Conservation (phyloP, 2,797 vertebrate genomes). For the Pteropus rufus region DNA sequence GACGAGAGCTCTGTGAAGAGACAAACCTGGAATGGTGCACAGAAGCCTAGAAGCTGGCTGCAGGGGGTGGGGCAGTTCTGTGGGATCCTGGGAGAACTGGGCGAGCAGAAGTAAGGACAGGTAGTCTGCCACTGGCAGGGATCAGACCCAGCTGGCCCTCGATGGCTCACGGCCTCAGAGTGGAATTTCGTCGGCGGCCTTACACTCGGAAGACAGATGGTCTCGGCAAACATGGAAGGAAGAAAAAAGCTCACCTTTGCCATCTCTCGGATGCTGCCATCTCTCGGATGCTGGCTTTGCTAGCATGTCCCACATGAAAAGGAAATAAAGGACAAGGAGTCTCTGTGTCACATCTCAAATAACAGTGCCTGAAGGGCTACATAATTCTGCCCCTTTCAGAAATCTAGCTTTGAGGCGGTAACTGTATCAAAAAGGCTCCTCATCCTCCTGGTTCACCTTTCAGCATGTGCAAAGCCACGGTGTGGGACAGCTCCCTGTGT, state of each 20-base stretch:
- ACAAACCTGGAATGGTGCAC: background rate
- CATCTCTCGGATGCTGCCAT: background rate
- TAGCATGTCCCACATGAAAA: background rate
- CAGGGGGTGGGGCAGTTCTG: background rate
- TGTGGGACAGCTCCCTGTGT: background rate
- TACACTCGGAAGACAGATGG: background rate
- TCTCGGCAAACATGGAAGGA: background rate
- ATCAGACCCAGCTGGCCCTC: background rate
- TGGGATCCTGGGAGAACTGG: background rate
- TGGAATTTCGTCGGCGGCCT: background rate
- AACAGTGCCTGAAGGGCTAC: background rate
- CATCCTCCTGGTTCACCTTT: background rate
- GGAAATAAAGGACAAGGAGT: background rate
- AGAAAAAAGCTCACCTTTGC: background rate
- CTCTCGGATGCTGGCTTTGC: background rate
- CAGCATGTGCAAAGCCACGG: background rate
- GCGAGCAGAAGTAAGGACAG: background rate
- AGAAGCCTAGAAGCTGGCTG: background rate
- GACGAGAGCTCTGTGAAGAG: background rate
- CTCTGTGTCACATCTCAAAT: background rate
- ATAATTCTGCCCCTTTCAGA: background rate
- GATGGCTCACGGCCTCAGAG: rapidly evolving
- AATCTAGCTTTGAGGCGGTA: background rate
- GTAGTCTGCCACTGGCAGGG: background rate
- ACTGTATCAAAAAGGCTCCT: background rate